Evolutionary conservation across 1,140 invertebrate species (phyloP).

Genomic region (Hylaeus volcanicus): DNA sequence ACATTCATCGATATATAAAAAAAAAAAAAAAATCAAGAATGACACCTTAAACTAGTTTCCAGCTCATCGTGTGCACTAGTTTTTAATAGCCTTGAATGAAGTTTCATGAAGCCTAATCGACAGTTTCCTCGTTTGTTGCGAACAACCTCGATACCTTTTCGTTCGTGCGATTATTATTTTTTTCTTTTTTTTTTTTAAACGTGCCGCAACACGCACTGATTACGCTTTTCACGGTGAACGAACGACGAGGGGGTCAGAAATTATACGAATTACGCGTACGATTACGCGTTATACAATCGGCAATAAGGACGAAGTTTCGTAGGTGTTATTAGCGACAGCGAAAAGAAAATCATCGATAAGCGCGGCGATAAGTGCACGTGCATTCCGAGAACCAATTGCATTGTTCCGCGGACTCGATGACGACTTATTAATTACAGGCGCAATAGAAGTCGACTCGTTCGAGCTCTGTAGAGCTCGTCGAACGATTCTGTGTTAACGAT

Average conservation of each 20-base stretch:
- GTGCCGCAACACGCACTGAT: slow-evolving; percentile 27
- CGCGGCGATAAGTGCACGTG: slow-evolving; percentile 4
- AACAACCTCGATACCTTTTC: slow-evolving; percentile 52
- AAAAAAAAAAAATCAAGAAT: not conserved
- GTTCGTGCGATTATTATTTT: slow-evolving; percentile 16
- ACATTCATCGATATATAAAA: not conserved
- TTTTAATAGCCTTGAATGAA: slow-evolving; percentile 62
- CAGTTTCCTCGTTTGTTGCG: slow-evolving; percentile 54
- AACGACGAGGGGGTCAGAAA: not conserved
- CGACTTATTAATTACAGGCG: not conserved
- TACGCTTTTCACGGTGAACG: slow-evolving; percentile 29
- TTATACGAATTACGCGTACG: not conserved
- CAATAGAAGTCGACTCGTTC: not conserved
- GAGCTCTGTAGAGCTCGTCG: not conserved
- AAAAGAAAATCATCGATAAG: slow-evolving; percentile 23
- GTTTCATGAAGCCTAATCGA: slow-evolving; percentile 55
- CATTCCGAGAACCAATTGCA: slow-evolving; percentile 1
- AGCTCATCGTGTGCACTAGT: slow-evolving; percentile 43
- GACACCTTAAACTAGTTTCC: slow-evolving; percentile 35
- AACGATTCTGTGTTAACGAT: not conserved
- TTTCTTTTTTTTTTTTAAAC: not conserved
- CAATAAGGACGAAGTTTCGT: not conserved
- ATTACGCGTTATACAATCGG: not conserved
- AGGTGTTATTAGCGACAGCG: slow-evolving; percentile 4
- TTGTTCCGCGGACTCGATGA: not conserved